Evolutionary conservation across 1,140 invertebrate genomes (phyloP).

Genomic region (Diprion similis): DNA sequence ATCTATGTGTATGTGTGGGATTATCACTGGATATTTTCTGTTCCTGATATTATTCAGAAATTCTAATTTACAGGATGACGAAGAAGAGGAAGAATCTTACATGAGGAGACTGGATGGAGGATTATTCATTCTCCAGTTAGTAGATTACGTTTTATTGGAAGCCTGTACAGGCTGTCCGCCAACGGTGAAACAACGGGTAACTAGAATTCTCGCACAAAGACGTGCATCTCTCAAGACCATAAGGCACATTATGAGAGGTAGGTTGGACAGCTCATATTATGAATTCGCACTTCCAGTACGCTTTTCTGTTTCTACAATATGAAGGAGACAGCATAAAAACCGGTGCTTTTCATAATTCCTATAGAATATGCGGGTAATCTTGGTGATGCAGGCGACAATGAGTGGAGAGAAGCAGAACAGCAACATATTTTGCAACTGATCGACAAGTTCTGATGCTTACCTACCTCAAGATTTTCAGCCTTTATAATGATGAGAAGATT

Average conservation of each 20-base stretch:
- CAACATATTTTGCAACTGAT: conserved; percentile 91
- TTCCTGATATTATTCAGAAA: conserved; percentile 23
- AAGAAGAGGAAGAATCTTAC: conserved; percentile 86
- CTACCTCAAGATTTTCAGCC: background rate
- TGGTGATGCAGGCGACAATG: conserved; percentile 84
- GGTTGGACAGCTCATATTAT: conserved; percentile 8
- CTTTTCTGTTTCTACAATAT: conserved; percentile 15
- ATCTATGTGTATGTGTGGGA: conserved; percentile 15
- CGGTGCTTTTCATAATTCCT: conserved; percentile 32
- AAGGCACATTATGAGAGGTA: conserved; percentile 91
- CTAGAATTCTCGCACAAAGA: conserved; percentile 87
- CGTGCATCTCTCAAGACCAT: conserved; percentile 95
- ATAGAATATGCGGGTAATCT: conserved; percentile 94
- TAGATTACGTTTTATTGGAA: conserved; percentile 96
- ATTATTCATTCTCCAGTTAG: conserved; percentile 93
- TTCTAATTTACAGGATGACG: conserved; percentile 62
- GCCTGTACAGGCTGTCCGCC: conserved; percentile 80
- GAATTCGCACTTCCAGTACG: conserved; percentile 8
- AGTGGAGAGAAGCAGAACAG: conserved; percentile 87
- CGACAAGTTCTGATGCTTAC: conserved; percentile 84
- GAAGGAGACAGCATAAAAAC: conserved; percentile 4
- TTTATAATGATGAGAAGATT: background rate
- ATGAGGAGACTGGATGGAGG: conserved; percentile 89
- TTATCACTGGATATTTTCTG: conserved; percentile 23
- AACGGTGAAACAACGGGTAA: conserved; percentile 86